Evolutionary conservation across 2,888 invertebrate species (phyloP).

Genomic region (Tinea trinotella): DNA sequence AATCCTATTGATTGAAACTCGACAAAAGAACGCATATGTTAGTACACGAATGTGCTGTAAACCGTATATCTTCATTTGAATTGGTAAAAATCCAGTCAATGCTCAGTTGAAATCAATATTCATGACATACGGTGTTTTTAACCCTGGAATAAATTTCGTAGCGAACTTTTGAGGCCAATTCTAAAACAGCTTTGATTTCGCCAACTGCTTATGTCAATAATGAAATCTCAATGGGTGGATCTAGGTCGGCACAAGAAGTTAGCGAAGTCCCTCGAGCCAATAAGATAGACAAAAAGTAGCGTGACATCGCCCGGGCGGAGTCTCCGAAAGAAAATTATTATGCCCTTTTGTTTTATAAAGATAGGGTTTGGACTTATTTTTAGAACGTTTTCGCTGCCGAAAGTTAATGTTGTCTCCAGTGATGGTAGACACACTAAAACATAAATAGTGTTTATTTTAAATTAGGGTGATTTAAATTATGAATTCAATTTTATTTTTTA

Average conservation of each 20-base stretch:
- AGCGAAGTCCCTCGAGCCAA: slow-evolving; percentile 15
- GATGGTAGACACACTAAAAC: no score
- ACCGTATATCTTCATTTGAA: neutral
- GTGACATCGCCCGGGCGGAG: slow-evolving; percentile 15
- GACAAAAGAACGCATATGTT: no score
- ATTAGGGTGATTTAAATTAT: neutral
- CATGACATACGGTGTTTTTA: neutral
- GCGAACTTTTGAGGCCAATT: neutral
- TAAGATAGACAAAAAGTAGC: slow-evolving; percentile 15
- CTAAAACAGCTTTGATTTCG: neutral
- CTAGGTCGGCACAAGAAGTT: slow-evolving; percentile 13
- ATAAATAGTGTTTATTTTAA: no score
- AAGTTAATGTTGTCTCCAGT: neutral
- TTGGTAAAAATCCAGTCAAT: neutral
- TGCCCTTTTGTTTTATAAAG: slow-evolving; percentile 18
- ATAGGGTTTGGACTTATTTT: slow-evolving; percentile 10
- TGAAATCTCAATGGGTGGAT: slow-evolving; percentile 8
- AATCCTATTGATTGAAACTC: no score
- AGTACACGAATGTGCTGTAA: no score
- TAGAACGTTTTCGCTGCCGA: neutral
- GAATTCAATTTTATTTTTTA: neutral
- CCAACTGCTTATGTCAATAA: slow-evolving; percentile 14
- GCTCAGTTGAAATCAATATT: neutral
- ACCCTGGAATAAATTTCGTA: neutral
- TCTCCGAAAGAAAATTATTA: slow-evolving; percentile 13